Evolutionary conservation across 1,140 invertebrate species (phyloP).

Genomic region (Macrosteles quadrilineatus): DNA sequence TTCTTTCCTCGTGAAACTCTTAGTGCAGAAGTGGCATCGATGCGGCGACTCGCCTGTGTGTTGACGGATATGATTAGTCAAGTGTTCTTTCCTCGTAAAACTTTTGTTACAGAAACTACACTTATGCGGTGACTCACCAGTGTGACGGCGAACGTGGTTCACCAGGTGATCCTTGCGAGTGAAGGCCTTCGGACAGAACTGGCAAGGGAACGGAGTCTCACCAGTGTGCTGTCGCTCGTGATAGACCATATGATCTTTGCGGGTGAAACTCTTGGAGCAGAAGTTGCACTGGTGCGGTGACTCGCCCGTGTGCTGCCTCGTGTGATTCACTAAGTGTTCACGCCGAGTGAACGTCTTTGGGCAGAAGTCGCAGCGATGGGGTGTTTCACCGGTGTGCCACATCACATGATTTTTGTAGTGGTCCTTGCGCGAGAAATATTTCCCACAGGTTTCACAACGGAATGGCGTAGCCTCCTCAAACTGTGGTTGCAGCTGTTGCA

Average conservation of each 20-base stretch:
- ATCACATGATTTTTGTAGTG: slow-evolving; percentile 66
- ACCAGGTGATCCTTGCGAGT: slow-evolving; percentile 80
- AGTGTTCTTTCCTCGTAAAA: slow-evolving; percentile 66
- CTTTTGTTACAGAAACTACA: slow-evolving; percentile 62
- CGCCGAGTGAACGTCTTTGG: slow-evolving; percentile 79
- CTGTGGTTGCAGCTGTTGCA: slow-evolving; percentile 22
- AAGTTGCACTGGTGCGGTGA: slow-evolving; percentile 84
- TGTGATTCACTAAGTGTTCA: slow-evolving; percentile 78
- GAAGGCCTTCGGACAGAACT: slow-evolving; percentile 80
- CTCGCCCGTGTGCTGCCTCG: slow-evolving; percentile 75
- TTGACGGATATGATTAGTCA: slow-evolving; percentile 64
- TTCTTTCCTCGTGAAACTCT: slow-evolving; percentile 86
- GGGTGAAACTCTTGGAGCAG: slow-evolving; percentile 80
- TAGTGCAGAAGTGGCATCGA: slow-evolving; percentile 64
- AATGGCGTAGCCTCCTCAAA: slow-evolving; percentile 63
- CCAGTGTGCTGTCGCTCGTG: slow-evolving; percentile 81
- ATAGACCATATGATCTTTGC: slow-evolving; percentile 79
- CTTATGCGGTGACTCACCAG: slow-evolving; percentile 61
- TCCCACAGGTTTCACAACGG: slow-evolving; percentile 57
- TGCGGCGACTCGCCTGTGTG: slow-evolving; percentile 73
- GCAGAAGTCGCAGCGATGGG: slow-evolving; percentile 77
- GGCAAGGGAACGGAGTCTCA: slow-evolving; percentile 79
- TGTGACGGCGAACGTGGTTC: slow-evolving; percentile 72
- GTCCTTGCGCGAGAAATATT: slow-evolving; percentile 68
- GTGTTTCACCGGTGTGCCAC: slow-evolving; percentile 71